Base-by-base conservation (phyloP, 1,140 invertebrate species). In the Apocrypta bakeri region DNA sequence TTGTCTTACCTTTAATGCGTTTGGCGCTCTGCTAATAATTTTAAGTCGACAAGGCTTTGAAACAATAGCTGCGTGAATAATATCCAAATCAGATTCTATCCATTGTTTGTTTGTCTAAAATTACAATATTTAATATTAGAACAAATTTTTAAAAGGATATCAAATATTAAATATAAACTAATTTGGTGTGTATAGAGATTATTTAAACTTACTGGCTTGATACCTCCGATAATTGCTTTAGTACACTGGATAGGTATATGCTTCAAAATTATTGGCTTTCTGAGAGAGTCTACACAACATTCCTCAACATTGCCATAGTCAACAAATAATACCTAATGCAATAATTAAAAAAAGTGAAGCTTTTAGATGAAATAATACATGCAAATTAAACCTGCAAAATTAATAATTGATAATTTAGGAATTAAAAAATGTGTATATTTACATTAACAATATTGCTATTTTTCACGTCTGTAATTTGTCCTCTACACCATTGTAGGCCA, bases 401-500 rank as follows among this genome's bases (percentile, higher is more conserved):
- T 0, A 48, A 42, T 72, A 56, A 83, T 68, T 27, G 29, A n/a
- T 56, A 25, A 27, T 72, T 72, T 63, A 48, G 63, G 17, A 24
- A 72, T 40, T 81, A n/a, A n/a, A n/a, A n/a, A n/a, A n/a, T n/a
- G n/a, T 24, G 4, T 25, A 33, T 72, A 64, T 40, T 84, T 86
- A 91, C 90, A 81, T 87, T 12, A 9, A 88, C n/a, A 37, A 24
- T 73, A 2, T 86, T 56, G 4, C 84, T 63, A n/a, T 76, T 83
- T 24, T 66, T 21, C 64, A 90, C 86, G 72, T 87, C 17, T 6
- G 87, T 17, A 7, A 93, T 85, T 86, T 85, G 88, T 33, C 87
- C 93, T 79, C 93, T 88, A 71, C 93, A 93, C 91, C 95, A 95
- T 93, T 90, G 86, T 96, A 94, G 7, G 92, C n/a, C 21, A 84